These are phyloP conservation scores for Hydropotes inermis DNA, from an alignment of 2,113 vertebrate species.

Conservation along the genomic window DNA sequence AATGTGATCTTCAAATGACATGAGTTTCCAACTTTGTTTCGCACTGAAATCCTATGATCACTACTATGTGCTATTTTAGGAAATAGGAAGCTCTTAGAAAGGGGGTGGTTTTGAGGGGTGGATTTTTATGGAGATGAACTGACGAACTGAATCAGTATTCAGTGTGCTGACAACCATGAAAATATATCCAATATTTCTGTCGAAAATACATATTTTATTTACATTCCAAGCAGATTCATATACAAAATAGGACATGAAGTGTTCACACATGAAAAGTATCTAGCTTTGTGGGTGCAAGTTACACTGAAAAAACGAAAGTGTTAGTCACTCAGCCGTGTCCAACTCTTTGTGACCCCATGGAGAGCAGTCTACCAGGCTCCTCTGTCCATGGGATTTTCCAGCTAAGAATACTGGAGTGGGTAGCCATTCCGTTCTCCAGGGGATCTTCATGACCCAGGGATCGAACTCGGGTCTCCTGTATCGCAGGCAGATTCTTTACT, in stretches of 20 bases:
- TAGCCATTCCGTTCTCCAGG: neutral
- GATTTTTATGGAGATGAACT: slow-evolving; percentile 21
- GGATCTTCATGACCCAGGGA: neutral
- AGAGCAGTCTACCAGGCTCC: neutral
- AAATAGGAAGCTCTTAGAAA: neutral
- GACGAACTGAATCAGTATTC: neutral
- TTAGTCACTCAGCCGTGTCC: neutral
- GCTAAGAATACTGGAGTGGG: neutral
- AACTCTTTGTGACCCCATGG: neutral
- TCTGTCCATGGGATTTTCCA: neutral
- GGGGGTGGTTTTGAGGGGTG: neutral
- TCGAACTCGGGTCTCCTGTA: neutral
- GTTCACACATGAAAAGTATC: neutral
- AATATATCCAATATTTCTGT: neutral
- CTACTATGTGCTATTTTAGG: neutral
- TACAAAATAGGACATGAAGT: neutral
- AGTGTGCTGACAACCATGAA: neutral
- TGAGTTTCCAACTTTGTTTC: slow-evolving; percentile 23
- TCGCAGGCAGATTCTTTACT: neutral
- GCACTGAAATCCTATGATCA: neutral
- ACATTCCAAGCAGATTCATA: neutral
- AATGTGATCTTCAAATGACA: slow-evolving; percentile 10
- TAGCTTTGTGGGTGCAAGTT: neutral
- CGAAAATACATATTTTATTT: slow-evolving; percentile 7
- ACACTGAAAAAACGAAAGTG: neutral